A percentile compares a stretch with the other conserved stretches of the same genome.
Evolutionary conservation across 2,113 vertebrate species (phyloP).

Genomic region (Phainopepla nitens): DNA sequence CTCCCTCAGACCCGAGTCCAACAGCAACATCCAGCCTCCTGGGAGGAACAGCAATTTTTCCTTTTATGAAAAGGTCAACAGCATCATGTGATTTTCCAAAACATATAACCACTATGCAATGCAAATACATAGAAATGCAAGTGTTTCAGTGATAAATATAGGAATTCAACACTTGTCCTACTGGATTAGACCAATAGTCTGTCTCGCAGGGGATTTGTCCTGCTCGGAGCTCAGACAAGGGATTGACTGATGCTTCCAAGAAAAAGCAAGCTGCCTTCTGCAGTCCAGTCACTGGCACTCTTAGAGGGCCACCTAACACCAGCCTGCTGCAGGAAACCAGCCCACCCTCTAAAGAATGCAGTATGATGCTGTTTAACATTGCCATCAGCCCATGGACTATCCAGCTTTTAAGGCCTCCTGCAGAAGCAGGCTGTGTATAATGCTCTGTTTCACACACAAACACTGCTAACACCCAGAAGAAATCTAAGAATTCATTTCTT

Average conservation of each 20-base stretch:
- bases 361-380: background rate
- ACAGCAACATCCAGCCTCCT: background rate
- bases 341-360: background rate
- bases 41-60: background rate
- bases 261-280: background rate
- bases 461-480: background rate
- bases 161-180: background rate
- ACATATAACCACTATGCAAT: background rate
- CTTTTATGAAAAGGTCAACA: conserved; percentile 14
- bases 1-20: background rate
- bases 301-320: background rate
- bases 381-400: background rate
- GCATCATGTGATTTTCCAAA: background rate
- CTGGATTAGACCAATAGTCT: background rate
- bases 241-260: background rate
- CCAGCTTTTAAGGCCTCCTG: background rate
- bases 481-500: background rate
- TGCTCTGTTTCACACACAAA: background rate
- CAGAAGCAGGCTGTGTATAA: background rate
- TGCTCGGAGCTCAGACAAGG: background rate
- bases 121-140: background rate
- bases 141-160: background rate
- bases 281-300: background rate
- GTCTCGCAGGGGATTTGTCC: background rate
- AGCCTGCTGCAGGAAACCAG: background rate